Evolutionary conservation across 1,140 invertebrate species (phyloP).

Genomic region (Drosophila ananassae): DNA sequence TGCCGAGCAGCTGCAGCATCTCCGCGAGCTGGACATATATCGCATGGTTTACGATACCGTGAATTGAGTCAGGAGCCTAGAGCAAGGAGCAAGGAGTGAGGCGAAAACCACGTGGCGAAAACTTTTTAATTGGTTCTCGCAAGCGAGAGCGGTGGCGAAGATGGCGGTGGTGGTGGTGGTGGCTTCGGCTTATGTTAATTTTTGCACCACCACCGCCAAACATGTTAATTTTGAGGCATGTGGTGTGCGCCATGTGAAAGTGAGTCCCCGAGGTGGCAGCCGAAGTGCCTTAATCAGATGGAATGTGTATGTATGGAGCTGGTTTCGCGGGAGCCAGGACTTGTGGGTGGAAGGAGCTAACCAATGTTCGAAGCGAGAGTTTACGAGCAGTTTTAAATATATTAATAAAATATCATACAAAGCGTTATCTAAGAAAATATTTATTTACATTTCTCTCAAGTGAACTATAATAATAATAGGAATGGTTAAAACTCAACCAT

Average conservation of each 20-base stretch:
- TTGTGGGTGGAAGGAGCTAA: background rate
- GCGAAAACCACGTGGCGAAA: constrained; percentile 27
- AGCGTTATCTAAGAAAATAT: background rate
- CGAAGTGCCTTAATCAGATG: background rate
- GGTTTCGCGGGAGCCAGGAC: background rate
- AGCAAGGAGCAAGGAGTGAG: background rate
- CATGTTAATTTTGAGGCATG: constrained; percentile 46
- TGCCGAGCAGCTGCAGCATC: constrained; percentile 16
- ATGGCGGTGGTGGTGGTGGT: too few species aligned
- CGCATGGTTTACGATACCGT: constrained; percentile 27
- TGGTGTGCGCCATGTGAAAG: constrained; percentile 6
- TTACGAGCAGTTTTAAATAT: background rate
- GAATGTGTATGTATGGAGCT: background rate
- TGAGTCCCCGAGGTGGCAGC: constrained; percentile 13
- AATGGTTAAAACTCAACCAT: background rate
- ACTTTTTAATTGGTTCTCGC: constrained; percentile 69
- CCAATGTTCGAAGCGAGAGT: background rate
- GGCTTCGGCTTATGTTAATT: constrained; percentile 44
- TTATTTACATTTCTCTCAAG: background rate
- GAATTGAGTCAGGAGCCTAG: background rate
- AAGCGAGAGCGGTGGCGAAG: constrained; percentile 4
- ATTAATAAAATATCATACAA: background rate
- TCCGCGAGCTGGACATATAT: constrained; percentile 48
- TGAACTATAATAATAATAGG: background rate
- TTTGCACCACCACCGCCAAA: constrained; percentile 30